Conservation (phyloP, 2,113 vertebrate genomes). For the Synodontis membranacea region DNA sequence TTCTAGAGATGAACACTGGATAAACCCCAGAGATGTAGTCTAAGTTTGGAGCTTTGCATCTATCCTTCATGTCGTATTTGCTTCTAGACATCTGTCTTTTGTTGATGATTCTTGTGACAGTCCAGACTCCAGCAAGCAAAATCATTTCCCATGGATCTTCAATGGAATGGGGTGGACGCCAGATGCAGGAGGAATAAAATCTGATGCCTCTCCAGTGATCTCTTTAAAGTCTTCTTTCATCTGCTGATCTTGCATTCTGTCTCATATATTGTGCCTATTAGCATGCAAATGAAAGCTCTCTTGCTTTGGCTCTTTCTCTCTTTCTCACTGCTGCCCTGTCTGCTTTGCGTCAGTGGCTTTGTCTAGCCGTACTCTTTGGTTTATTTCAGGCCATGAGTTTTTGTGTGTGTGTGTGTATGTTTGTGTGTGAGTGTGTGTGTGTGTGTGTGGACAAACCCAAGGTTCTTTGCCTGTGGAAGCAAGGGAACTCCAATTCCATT, state of each 20-base stretch:
- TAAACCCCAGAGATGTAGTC: not conserved
- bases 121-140: not conserved
- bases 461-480: not conserved
- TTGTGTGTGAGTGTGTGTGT: not conserved
- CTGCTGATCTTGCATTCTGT: conserved; percentile 42
- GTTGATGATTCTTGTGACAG: not conserved
- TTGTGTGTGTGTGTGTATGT: conserved; percentile 5
- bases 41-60: not conserved
- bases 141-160: not conserved
- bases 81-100: not conserved
- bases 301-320: not conserved
- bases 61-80: conserved; percentile 7
- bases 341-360: conserved; percentile 19
- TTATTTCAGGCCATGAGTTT: not conserved
- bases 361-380: conserved; percentile 10
- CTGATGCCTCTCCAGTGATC: conserved; percentile 3
- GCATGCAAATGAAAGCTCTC: conserved; percentile 53
- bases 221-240: not conserved
- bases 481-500: not conserved
- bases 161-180: not conserved
- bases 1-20: not conserved
- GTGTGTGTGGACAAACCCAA: not conserved
- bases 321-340: conserved; percentile 9
- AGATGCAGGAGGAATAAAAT: conserved; percentile 9
- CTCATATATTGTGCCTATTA: conserved; percentile 56